Conservation (phyloP, 92 coral and sea anemone genomes). For the Epizoanthus illoricatus region DNA sequence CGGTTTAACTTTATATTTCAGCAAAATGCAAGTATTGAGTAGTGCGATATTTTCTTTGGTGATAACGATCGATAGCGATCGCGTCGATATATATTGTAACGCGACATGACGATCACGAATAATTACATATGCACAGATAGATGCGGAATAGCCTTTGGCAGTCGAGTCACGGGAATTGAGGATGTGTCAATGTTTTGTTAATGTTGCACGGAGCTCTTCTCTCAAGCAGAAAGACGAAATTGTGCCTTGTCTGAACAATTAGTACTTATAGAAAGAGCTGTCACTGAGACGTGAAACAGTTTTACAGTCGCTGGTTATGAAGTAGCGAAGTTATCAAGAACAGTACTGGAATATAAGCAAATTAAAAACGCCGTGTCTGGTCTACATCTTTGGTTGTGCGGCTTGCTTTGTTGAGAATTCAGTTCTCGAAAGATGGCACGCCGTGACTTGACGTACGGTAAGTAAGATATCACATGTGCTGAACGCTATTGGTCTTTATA, state of each 20-base stretch:
- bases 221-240: neutral
- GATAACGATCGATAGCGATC: neutral
- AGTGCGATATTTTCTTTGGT: neutral
- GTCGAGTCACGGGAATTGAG: constrained; percentile 8
- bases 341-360: neutral
- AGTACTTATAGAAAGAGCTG: neutral
- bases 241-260: neutral
- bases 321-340: neutral
- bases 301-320: neutral
- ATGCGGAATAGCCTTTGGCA: neutral
- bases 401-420: neutral
- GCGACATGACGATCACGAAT: constrained; percentile 12
- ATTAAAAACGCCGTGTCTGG: neutral
- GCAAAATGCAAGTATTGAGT: neutral
- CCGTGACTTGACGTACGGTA: constrained; percentile 62
- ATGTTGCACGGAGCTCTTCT: neutral
- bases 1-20: too few species aligned
- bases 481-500: neutral
- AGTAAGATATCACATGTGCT: neutral
- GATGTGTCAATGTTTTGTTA: neutral
- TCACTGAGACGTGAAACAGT: constrained; percentile 14
- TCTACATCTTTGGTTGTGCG: constrained; percentile 15
- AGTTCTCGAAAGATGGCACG: constrained; percentile 40
- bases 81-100: constrained; percentile 5
- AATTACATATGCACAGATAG: constrained; percentile 12